Evolutionary conservation across 2,888 invertebrate species (phyloP), one percentile per base, ranked within the genome.

Genomic region (Pristionchus mayeri): DNA sequence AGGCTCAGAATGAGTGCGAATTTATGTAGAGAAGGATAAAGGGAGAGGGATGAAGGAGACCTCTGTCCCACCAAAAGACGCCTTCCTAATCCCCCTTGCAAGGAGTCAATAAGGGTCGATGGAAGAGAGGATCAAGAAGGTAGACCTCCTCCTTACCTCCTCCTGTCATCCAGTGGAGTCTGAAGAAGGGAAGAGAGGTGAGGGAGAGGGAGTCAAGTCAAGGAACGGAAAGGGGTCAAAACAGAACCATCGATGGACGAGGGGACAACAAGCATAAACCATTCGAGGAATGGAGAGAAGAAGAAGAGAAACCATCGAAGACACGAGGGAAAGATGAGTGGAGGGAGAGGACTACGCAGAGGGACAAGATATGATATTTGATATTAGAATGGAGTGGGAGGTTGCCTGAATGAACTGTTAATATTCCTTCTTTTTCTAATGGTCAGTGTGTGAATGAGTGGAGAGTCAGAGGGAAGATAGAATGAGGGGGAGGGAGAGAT

Each of bases 1-100:
- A 67, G 37, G 67, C 34, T 16, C 24, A 4, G 27, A 67, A 67
- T 67, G 67, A 67, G 67, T 34, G 67, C n/a, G 67, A 67, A 67
- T 67, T 67, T 67, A 67, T 67, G 67, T 67, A 67, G 67, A 67
- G 67, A 67, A 34, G 67, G 67, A 63, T 63, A 34, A 63, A 57
- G 57, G 63, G 63, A 63, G 63, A 63, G 37, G 37, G 18, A 67
- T 3, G 63, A 24, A 30, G 63, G 18, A 16, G 63, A 63, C 11
- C 34, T 67, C 67, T 67, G 37, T 67, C 67, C 37, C 34, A 9
- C 67, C 34, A 67, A 30, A 67, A 67, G 4, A 21, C 34, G 16
- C 67, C n/a, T n/a, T 67, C 21, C 67, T 67, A 67, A 67, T 7
- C 67, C 27, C 34, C 34, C 57, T 24, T 30, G 27, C 24, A 54